A percentile compares a stretch with the other conserved stretches of the same genome.
These are phyloP conservation scores for Boleophthalmus pectinirostris DNA, from an alignment of 2,113 vertebrate species.

Conservation along the genomic window DNA sequence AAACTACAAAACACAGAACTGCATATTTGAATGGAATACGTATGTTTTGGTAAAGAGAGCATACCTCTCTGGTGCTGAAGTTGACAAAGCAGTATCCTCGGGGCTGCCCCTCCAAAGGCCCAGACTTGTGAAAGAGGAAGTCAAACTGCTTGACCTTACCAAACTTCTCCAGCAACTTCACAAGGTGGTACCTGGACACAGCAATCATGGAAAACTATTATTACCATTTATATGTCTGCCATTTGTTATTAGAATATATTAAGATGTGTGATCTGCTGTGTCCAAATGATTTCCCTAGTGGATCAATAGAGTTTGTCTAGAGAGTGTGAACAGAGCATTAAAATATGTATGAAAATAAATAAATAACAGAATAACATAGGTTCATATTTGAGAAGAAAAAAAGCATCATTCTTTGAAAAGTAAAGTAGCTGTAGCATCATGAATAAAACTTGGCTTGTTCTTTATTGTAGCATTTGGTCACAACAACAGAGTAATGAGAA, in stretches of 20 bases:
- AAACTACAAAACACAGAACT: too few species aligned
- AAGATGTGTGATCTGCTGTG: too few species aligned
- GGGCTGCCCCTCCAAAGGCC: slow-evolving; percentile 94
- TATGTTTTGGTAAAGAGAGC: not conserved
- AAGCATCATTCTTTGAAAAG: not conserved
- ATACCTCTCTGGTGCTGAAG: slow-evolving; percentile 93
- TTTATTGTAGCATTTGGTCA: slow-evolving; percentile 35
- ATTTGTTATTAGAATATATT: too few species aligned
- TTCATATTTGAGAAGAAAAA: too few species aligned
- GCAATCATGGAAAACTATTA: not conserved
- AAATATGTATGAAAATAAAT: not conserved
- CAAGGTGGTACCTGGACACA: slow-evolving; percentile 85
- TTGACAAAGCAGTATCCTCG: slow-evolving; percentile 98
- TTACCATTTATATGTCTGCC: too few species aligned
- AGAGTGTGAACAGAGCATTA: not conserved
- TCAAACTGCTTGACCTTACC: slow-evolving; percentile 98
- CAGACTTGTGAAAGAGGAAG: slow-evolving; percentile 98
- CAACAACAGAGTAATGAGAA: slow-evolving; percentile 64
- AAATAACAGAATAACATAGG: not conserved
- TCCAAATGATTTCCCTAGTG: too few species aligned
- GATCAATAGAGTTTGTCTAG: not conserved
- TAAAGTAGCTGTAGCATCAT: not conserved
- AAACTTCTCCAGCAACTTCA: slow-evolving; percentile 96
- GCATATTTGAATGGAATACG: too few species aligned
- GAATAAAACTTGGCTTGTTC: not conserved